A percentile compares a stretch with the other conserved stretches of the same genome.
These are phyloP conservation scores for Drosophila suboccidentalis DNA, from an alignment of 2,888 invertebrate species.

Conservation along the genomic window DNA sequence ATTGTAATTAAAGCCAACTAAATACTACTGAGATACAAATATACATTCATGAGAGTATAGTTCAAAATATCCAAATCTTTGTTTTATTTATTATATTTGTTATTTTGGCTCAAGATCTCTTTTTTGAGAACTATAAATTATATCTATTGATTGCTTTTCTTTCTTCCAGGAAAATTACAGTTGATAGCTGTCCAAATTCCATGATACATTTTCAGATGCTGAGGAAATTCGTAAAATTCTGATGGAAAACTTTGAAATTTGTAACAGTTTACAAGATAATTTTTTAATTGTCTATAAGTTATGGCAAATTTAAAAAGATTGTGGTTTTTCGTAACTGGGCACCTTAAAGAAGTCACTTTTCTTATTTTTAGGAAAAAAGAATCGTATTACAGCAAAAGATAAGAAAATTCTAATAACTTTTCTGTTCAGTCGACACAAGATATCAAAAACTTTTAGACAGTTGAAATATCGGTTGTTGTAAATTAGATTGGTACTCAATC, in stretches of 20 bases:
- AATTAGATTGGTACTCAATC: no score
- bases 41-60: constrained; percentile 21
- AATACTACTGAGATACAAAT: constrained; percentile 27
- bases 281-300: no score
- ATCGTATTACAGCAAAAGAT: neutral
- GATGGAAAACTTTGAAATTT: neutral
- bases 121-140: neutral
- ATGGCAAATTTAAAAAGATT: no score
- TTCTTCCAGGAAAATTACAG: neutral
- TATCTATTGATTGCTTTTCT: neutral
- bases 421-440: neutral
- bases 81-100: neutral
- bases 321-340: no score
- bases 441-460: neutral
- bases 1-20: constrained; percentile 16
- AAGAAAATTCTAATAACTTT: neutral
- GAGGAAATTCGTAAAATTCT: neutral
- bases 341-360: no score
- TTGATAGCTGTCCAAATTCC: neutral
- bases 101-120: neutral
- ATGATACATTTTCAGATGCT: neutral
- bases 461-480: neutral
- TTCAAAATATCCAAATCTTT: constrained; percentile 16
- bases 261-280: no score
- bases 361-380: no score